These are phyloP conservation scores for Achroia grisella DNA, from an alignment of 1,140 invertebrate species.

Conservation along the genomic window DNA sequence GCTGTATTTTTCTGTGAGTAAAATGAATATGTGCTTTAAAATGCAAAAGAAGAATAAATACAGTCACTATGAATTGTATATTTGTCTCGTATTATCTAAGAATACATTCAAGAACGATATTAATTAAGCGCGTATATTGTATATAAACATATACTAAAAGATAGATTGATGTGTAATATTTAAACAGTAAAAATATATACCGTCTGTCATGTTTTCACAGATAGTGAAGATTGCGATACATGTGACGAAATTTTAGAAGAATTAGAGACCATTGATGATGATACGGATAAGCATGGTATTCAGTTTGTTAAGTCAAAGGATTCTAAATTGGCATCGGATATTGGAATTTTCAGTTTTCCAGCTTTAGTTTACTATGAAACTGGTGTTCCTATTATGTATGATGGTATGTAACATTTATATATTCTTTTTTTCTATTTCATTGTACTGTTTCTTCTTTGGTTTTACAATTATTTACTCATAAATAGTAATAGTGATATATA, in stretches of 20 bases:
- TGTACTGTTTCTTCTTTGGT: no score
- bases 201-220: slow-evolving; percentile 60
- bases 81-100: no score
- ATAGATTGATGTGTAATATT: not conserved
- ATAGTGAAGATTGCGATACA: slow-evolving; percentile 87
- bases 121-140: no score
- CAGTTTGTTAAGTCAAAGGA: slow-evolving; percentile 96
- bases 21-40: not conserved
- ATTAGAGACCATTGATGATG: slow-evolving; percentile 95
- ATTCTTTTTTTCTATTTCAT: no score
- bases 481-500: no score
- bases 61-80: no score
- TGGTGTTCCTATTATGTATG: slow-evolving; percentile 94
- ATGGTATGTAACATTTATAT: slow-evolving; percentile 80
- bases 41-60: no score
- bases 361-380: slow-evolving; percentile 94
- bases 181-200: not conserved
- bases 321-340: slow-evolving; percentile 89
- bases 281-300: slow-evolving; percentile 92
- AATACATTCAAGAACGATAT: no score
- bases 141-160: no score
- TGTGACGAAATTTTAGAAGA: slow-evolving; percentile 90
- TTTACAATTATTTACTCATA: no score
- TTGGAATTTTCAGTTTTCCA: slow-evolving; percentile 93
- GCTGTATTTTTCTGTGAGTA: slow-evolving; percentile 94